A percentile compares a stretch with the other conserved stretches of the same genome.
Evolutionary conservation across 2,797 vertebrate genomes (phyloP).

Genomic region (Lagocephalus sceleratus): DNA sequence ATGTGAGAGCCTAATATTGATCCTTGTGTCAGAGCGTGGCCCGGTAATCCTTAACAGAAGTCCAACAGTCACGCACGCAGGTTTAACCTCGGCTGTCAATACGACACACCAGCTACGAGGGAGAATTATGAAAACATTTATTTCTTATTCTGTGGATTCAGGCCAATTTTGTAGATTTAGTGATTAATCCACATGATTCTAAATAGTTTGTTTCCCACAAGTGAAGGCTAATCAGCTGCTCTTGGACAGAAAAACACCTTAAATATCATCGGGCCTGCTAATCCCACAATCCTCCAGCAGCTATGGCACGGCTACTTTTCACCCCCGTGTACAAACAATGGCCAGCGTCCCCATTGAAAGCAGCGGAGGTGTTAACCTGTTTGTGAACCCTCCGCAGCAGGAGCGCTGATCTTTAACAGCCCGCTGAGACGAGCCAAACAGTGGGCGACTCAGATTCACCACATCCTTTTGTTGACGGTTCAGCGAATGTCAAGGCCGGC

Average conservation of each 20-base stretch:
- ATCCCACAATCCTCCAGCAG: not conserved
- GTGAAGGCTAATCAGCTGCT: not conserved
- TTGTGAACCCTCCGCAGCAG: conserved; percentile 59
- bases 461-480: conserved; percentile 69
- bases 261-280: not conserved
- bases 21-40: conserved; percentile 44
- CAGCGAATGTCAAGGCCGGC: conserved; percentile 67
- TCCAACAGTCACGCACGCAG: conserved; percentile 47
- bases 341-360: conserved; percentile 22
- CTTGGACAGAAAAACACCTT: not conserved
- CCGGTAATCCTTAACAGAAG: conserved; percentile 47
- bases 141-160: too few species aligned
- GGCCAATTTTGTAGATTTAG: too few species aligned
- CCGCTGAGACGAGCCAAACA: conserved; percentile 56
- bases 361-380: conserved; percentile 54
- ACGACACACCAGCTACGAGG: not conserved
- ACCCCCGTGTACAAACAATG: conserved; percentile 20
- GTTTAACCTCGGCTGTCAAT: conserved; percentile 14
- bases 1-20: conserved; percentile 36
- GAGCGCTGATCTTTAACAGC: conserved; percentile 55
- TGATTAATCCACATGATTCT: not conserved
- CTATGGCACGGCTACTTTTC: conserved; percentile 2
- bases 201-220: not conserved
- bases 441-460: conserved; percentile 58
- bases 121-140: too few species aligned